Base-by-base conservation (phyloP, 2,113 vertebrate genomes). In the Eupsittula cactorum region DNA sequence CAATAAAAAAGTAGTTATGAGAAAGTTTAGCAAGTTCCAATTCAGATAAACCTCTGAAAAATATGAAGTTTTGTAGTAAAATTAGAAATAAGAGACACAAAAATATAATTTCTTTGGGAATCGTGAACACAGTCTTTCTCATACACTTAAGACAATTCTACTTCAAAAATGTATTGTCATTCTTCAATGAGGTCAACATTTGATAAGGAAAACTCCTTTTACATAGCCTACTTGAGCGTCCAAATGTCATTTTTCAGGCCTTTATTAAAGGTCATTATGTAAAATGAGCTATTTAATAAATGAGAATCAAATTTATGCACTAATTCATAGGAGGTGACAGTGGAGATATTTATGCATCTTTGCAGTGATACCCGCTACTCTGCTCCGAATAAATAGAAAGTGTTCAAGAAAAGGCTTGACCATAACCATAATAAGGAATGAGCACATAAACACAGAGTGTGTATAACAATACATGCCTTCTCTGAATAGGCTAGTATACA, bases 81-180 rank as follows among this genome's bases (percentile, higher is more conserved):
- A 82, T 42, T 71, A 59, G 23, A 91, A 69, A 57, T 35, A 41
- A 39, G 19, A 2, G 10, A 24, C 7, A 55, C 2, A 57, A 80
- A 60, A 82, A 7, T 18, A 41, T 9, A 0, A 27, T 71, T 79
- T 49, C 28, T 15, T 82, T 78, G 14, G 3, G 10, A 86, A 47
- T 24, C 3, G 0, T 70, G 8, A 69, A 3, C 11, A 53, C 5
- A 42, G 19, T 42, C 6, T 35, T 77, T 65, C 25, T 64, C n/a
- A 62, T 41, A 28, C 0, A 0, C 42, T 69, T 49, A 3, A 13
- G 23, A 29, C 13, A 75, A 9, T 44, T 31, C 21, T 82, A 39
- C 12, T 8, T 55, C 17, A 76, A 90, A 87, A 84, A n/a, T 44
- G 24, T 8, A 10, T n/a, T 68, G 35, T 37, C 4, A 20, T 46